A percentile compares a stretch with the other conserved stretches of the same genome.
These are phyloP conservation scores for Pampusana beccarii DNA, from an alignment of 2,113 vertebrate genomes.

Conservation along the genomic window DNA sequence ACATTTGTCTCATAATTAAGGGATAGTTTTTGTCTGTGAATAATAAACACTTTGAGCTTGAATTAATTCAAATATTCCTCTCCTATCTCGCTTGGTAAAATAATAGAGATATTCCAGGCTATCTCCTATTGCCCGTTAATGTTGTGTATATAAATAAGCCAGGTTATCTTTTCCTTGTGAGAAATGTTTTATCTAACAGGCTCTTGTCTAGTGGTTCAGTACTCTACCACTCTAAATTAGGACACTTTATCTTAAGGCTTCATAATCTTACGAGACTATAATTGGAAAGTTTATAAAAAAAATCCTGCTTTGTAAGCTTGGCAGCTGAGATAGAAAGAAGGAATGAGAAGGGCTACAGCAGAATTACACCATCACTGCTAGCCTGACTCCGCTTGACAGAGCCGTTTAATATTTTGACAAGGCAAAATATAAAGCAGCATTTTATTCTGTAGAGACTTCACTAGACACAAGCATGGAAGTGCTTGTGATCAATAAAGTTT, in stretches of 20 bases:
- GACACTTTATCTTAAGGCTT: constrained; percentile 85
- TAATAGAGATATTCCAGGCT: constrained; percentile 66
- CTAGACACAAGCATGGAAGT: constrained; percentile 92
- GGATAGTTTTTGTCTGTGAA: constrained; percentile 47
- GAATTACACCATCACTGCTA: constrained; percentile 86
- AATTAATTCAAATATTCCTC: constrained; percentile 68
- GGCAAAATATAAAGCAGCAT: constrained; percentile 97
- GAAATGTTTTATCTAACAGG: constrained; percentile 81
- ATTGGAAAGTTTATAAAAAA: constrained; percentile 86
- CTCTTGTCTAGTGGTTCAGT: constrained; percentile 73
- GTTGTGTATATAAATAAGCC: constrained; percentile 82
- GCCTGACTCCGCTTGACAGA: constrained; percentile 90
- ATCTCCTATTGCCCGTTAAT: constrained; percentile 68
- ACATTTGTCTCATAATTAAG: constrained; percentile 51
- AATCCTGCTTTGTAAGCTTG: constrained; percentile 82
- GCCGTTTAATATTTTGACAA: constrained; percentile 98
- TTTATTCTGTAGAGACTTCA: constrained; percentile 96
- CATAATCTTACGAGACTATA: constrained; percentile 86
- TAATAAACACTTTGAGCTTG: constrained; percentile 57
- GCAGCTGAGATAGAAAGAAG: constrained; percentile 83
- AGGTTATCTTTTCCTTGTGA: constrained; percentile 79
- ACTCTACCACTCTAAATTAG: constrained; percentile 81
- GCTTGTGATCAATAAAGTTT: constrained; percentile 98
- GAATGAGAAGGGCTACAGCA: constrained; percentile 79
- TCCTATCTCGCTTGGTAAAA: constrained; percentile 58